Percentiles rank a stretch among this genome's conserved stretches.
Evolutionary conservation across 2,797 vertebrate species (phyloP).

Genomic region (Phrynocephalus forsythii): DNA sequence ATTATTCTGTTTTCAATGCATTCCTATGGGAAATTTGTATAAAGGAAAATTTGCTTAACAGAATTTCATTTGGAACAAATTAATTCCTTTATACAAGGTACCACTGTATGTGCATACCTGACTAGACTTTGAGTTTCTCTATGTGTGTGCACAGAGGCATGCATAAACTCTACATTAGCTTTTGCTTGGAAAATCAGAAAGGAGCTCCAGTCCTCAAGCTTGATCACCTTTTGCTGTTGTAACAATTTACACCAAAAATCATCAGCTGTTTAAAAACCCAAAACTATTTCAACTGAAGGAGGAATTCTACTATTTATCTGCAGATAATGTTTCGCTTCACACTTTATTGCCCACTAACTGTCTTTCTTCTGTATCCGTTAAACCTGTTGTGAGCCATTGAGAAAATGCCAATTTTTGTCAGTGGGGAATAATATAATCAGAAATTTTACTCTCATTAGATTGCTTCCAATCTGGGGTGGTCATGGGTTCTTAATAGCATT

Average conservation of each 20-base stretch:
- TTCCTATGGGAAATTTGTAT: too few relatives aligned
- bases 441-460: constrained; percentile 69
- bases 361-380: constrained; percentile 61
- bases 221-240: constrained; percentile 43
- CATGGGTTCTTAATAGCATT: constrained; percentile 65
- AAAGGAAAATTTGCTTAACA: too few relatives aligned
- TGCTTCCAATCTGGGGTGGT: constrained; percentile 56
- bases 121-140: too few relatives aligned
- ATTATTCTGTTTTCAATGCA: too few relatives aligned
- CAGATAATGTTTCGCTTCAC: constrained; percentile 67
- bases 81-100: too few relatives aligned
- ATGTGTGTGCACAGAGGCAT: neutral
- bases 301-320: constrained; percentile 63
- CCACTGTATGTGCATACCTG: too few relatives aligned
- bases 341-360: constrained; percentile 60
- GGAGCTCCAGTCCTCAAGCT: constrained; percentile 10
- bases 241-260: constrained; percentile 27
- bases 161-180: constrained; percentile 8
- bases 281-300: constrained; percentile 51
- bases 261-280: constrained; percentile 43
- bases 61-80: too few relatives aligned
- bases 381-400: constrained; percentile 55
- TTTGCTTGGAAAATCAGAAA: neutral
- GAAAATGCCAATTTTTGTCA: constrained; percentile 63
- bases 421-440: constrained; percentile 52